Evolutionary conservation across 1,140 invertebrate genomes (phyloP).

Genomic region (Drosophila ficusphila): DNA sequence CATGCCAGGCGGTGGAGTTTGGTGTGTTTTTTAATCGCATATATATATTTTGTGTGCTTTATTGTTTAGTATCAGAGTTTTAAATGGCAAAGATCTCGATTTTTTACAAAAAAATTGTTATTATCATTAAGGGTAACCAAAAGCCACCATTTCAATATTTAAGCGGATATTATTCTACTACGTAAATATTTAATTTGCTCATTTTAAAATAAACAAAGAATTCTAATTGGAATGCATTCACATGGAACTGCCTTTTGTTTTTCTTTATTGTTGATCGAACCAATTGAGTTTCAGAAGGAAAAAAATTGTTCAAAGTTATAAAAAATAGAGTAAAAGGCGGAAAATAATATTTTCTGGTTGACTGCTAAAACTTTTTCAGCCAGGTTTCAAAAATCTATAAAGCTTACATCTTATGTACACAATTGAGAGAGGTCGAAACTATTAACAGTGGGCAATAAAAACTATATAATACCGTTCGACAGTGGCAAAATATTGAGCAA

Average conservation of each 20-base stretch:
- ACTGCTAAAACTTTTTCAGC: slow-evolving; percentile 1
- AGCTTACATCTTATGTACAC: slow-evolving; percentile 25
- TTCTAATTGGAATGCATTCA: slow-evolving; percentile 32
- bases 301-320: slow-evolving; percentile 7
- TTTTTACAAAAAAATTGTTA: too few species aligned
- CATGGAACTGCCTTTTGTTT: neutral
- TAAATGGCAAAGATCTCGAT: neutral
- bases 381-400: slow-evolving; percentile 12
- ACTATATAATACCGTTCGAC: slow-evolving; percentile 18
- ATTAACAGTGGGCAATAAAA: slow-evolving; percentile 33
- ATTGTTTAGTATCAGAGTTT: too few species aligned
- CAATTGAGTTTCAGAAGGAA: slow-evolving; percentile 6
- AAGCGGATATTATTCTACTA: neutral
- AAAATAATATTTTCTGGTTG: slow-evolving; percentile 16
- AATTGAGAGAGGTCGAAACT: slow-evolving; percentile 2
- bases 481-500: slow-evolving; percentile 51
- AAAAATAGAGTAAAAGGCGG: slow-evolving; percentile 10
- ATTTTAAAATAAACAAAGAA: slow-evolving; percentile 14
- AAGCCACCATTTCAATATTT: neutral
- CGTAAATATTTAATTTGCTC: slow-evolving; percentile 1
- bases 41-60: neutral
- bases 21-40: slow-evolving; percentile 14
- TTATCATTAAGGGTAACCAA: neutral
- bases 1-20: neutral
- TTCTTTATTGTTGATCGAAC: neutral